Evolutionary conservation across 2,888 invertebrate species (phyloP).

Genomic region (Anthophora plumipes): DNA sequence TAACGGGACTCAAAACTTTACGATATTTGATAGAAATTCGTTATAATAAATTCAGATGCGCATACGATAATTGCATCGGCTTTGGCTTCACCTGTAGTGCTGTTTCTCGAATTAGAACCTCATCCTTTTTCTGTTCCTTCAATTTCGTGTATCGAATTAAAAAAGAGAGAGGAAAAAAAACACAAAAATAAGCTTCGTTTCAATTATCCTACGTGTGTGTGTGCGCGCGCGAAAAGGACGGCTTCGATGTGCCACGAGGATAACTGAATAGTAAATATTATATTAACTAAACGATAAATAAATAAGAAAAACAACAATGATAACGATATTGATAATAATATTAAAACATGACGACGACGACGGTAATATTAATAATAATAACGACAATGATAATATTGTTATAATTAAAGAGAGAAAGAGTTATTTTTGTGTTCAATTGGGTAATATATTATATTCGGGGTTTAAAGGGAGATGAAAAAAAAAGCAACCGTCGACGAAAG

Average conservation of each 20-base stretch:
- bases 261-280: conserved; percentile 19
- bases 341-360: background rate
- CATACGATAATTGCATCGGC: conserved; percentile 47
- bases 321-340: conserved; percentile 16
- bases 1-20: conserved; percentile 52
- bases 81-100: conserved; percentile 55
- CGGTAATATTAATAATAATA: conserved; percentile 8
- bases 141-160: conserved; percentile 33
- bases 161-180: conserved; percentile 8
- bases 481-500: conserved; percentile 4
- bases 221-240: conserved; percentile 31
- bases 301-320: conserved; percentile 5
- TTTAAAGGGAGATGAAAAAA: background rate
- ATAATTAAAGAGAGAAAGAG: conserved; percentile 7
- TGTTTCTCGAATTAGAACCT: conserved; percentile 39
- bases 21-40: conserved; percentile 66
- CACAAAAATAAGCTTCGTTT: conserved; percentile 19
- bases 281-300: conserved; percentile 34
- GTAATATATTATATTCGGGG: background rate
- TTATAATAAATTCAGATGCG: conserved; percentile 60
- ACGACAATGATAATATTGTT: conserved; percentile 25
- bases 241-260: conserved; percentile 31
- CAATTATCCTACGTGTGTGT: conserved; percentile 23
- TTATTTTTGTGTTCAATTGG: conserved; percentile 17
- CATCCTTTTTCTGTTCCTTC: conserved; percentile 12